Evolutionary conservation across 2,113 vertebrate species (phyloP).

Genomic region (Pseudopipra pipra): DNA sequence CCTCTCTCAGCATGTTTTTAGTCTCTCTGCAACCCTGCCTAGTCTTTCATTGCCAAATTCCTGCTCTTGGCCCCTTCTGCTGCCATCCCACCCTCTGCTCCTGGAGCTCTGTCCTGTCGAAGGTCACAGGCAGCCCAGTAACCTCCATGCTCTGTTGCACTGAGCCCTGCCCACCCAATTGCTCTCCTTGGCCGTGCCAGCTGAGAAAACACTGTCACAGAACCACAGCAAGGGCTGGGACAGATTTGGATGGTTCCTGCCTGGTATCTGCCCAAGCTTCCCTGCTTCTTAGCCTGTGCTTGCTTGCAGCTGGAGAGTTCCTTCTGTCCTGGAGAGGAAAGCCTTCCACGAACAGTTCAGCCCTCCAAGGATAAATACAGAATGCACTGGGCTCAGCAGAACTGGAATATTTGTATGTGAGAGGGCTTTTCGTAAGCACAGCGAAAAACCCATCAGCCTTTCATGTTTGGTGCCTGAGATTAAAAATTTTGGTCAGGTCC

Average conservation of each 20-base stretch:
- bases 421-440: not conserved
- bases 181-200: not conserved
- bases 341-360: fast-evolving
- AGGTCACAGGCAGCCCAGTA: not conserved
- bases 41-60: not conserved
- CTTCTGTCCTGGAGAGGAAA: not conserved
- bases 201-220: not conserved
- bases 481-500: not conserved
- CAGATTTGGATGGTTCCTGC: not conserved
- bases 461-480: not conserved
- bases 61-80: not conserved
- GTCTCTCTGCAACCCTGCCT: not conserved
- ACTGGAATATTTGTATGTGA: not conserved
- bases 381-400: not conserved
- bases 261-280: not conserved
- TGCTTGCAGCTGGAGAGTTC: not conserved
- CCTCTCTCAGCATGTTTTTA: not conserved
- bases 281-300: not conserved
- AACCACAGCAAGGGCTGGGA: not conserved
- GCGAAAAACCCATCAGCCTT: not conserved
- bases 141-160: fast-evolving
- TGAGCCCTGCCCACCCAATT: not conserved
- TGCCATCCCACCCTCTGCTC: not conserved
- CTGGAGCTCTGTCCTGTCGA: not conserved
- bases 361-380: not conserved